phyloP scores from a whole-genome alignment of 2,888 invertebrate species.

The Augochlorella aurata region DNA sequence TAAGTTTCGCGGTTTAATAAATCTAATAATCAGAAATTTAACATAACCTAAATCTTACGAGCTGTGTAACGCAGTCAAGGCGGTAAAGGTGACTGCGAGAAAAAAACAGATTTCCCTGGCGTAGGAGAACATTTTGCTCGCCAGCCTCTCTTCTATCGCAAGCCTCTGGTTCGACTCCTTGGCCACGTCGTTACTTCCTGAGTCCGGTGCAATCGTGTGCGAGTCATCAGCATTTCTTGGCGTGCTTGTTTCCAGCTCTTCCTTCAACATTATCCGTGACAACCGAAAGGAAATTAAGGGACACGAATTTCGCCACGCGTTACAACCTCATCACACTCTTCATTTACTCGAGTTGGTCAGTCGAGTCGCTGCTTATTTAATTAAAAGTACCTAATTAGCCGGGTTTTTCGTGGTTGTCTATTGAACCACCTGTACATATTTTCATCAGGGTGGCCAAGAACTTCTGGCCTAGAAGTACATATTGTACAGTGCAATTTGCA shows the following conservation, averaged over 20 bases:
- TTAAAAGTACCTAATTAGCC: slow-evolving; percentile 62
- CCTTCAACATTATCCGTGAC: slow-evolving; percentile 76
- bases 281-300: slow-evolving; percentile 46
- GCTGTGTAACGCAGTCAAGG: slow-evolving; percentile 88
- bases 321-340: slow-evolving; percentile 57
- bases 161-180: slow-evolving; percentile 64
- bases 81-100: slow-evolving; percentile 86
- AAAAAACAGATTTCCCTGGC: slow-evolving; percentile 87
- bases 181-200: slow-evolving; percentile 77
- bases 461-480: not conserved
- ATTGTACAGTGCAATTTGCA: too few species aligned
- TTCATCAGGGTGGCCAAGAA: slow-evolving; percentile 25
- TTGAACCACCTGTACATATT: slow-evolving; percentile 49
- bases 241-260: slow-evolving; percentile 70
- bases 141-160: slow-evolving; percentile 73
- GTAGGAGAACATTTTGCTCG: slow-evolving; percentile 84
- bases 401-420: slow-evolving; percentile 52
- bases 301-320: slow-evolving; percentile 34
- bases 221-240: slow-evolving; percentile 78
- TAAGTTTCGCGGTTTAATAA: not conserved
- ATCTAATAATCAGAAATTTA: slow-evolving; percentile 7
- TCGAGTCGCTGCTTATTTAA: slow-evolving; percentile 50
- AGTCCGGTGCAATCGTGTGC: slow-evolving; percentile 60
- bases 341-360: slow-evolving; percentile 27
- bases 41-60: slow-evolving; percentile 84